Conservation (phyloP, 2,797 vertebrate genomes). For the Channa striata region DNA sequence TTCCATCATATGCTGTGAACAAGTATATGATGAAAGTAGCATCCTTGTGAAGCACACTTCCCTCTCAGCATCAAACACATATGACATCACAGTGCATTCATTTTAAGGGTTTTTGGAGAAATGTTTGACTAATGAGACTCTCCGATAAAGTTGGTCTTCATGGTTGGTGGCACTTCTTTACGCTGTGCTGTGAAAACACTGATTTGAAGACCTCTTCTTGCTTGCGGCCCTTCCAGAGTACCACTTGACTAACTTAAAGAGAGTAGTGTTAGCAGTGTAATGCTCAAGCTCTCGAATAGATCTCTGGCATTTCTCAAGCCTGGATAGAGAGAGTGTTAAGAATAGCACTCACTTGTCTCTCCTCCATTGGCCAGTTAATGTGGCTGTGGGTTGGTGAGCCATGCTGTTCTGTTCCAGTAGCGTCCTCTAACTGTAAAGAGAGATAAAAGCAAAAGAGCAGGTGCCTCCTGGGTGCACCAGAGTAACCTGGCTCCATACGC, state of each 20-base stretch:
- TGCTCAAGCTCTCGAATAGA: slow-evolving; percentile 59
- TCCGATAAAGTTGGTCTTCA: background rate
- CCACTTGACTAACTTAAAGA: slow-evolving; percentile 49
- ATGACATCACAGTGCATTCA: too few relatives aligned
- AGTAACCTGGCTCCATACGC: slow-evolving; percentile 60
- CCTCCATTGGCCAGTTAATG: slow-evolving; percentile 36
- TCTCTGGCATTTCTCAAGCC: slow-evolving; percentile 49
- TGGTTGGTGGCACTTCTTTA: background rate
- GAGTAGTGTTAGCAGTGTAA: slow-evolving; percentile 45
- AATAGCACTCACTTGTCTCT: slow-evolving; percentile 63
- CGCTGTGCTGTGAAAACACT: background rate
- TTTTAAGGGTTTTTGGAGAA: background rate
- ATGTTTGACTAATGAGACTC: background rate
- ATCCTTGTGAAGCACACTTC: too few relatives aligned
- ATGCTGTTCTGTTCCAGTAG: slow-evolving; percentile 37
- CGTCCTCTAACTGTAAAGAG: slow-evolving; percentile 33
- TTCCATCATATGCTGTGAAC: too few relatives aligned
- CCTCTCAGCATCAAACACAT: too few relatives aligned
- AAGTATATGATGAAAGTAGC: too few relatives aligned
- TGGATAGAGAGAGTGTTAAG: slow-evolving; percentile 47
- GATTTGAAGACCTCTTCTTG: slow-evolving; percentile 6
- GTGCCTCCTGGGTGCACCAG: slow-evolving; percentile 55
- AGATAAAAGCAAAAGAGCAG: slow-evolving; percentile 27
- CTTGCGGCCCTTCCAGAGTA: slow-evolving; percentile 17
- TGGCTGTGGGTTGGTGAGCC: slow-evolving; percentile 45